Conservation (phyloP, 2,888 invertebrate genomes). For the Trachelus tabidus region DNA sequence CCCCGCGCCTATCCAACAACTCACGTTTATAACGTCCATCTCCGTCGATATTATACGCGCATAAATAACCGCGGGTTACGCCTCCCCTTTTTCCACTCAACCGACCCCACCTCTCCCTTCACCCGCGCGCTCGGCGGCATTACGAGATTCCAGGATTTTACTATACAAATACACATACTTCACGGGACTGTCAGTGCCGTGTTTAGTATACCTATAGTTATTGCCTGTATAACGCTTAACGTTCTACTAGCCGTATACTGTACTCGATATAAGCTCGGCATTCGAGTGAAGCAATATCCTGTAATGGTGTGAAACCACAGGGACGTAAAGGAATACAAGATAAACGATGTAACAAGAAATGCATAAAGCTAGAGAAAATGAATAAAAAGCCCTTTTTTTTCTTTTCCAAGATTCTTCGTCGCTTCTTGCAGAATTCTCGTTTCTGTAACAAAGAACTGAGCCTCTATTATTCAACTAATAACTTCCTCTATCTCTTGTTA, state of each 20-base stretch:
- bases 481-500: background rate
- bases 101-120: conserved; percentile 13
- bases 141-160: background rate
- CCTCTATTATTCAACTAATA: background rate
- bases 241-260: background rate
- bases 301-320: background rate
- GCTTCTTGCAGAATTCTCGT: background rate
- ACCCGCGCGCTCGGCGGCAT: background rate
- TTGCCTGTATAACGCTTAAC: background rate
- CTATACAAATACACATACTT: background rate
- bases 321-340: background rate
- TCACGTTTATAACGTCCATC: background rate
- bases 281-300: background rate
- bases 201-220: background rate
- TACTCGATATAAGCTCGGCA: background rate
- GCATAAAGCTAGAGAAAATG: background rate
- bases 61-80: background rate
- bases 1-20: conserved; percentile 1
- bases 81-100: conserved; percentile 12
- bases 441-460: background rate
- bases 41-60: conserved; percentile 1
- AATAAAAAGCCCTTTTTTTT: background rate
- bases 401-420: background rate
- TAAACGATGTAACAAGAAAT: background rate
- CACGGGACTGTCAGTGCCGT: background rate